A percentile compares a stretch with the other conserved stretches of the same genome.
phyloP scores from a whole-genome alignment of 1,140 invertebrate genomes.

The Globodera ellingtonae region DNA sequence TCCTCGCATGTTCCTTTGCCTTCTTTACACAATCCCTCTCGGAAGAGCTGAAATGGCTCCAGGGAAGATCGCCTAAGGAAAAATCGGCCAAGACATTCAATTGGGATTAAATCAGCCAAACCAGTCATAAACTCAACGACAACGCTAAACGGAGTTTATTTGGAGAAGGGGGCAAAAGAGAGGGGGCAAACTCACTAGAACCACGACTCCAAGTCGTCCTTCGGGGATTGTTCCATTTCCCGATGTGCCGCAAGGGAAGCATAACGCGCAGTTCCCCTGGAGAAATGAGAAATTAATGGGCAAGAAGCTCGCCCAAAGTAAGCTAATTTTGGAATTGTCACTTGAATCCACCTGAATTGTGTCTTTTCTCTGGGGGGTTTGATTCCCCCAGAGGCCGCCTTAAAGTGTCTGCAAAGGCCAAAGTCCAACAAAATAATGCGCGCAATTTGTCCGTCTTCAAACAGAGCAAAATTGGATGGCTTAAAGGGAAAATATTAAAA shows the following conservation, averaged over 20 bases:
- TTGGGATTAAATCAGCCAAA: background rate
- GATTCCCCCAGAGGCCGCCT: slow-evolving; percentile 51
- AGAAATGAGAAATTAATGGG: slow-evolving; percentile 16
- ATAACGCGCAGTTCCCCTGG: slow-evolving; percentile 50
- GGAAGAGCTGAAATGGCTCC: slow-evolving; percentile 27
- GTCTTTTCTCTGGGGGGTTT: slow-evolving; percentile 57
- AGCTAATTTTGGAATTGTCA: background rate
- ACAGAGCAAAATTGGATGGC: slow-evolving; percentile 59
- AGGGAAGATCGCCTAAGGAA: slow-evolving; percentile 39
- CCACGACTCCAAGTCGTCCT: slow-evolving; percentile 52
- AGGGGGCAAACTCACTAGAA: slow-evolving; percentile 29
- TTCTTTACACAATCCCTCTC: slow-evolving; percentile 39
- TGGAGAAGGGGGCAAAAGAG: background rate
- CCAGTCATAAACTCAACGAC: slow-evolving; percentile 44
- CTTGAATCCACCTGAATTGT: slow-evolving; percentile 46
- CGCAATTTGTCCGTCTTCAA: slow-evolving; percentile 37
- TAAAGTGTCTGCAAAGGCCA: slow-evolving; percentile 58
- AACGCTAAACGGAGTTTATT: slow-evolving; percentile 1
- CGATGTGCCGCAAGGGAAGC: slow-evolving; percentile 48
- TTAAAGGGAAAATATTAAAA: slow-evolving; percentile 37
- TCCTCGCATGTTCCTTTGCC: slow-evolving; percentile 41
- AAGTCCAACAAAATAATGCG: slow-evolving; percentile 57
- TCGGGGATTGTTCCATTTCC: slow-evolving; percentile 43
- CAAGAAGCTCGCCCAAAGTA: background rate
- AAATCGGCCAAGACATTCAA: background rate